These are phyloP conservation scores for Alcedo atthis DNA, from an alignment of 2,797 vertebrate species.

Conservation along the genomic window DNA sequence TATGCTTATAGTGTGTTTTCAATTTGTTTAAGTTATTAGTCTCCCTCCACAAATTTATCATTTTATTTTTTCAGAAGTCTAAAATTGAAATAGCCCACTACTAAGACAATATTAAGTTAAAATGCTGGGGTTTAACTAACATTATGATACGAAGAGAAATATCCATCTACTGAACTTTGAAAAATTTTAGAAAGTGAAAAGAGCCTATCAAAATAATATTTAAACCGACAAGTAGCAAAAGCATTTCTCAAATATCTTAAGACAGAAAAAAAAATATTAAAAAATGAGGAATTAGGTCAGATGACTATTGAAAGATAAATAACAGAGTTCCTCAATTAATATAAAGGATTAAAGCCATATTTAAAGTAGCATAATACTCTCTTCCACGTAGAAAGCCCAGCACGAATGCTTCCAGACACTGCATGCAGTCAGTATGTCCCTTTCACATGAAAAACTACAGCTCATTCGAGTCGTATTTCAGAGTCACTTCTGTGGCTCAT, in stretches of 20 bases:
- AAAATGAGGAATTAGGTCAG: not conserved
- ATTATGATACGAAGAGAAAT: not conserved
- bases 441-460: fast-evolving
- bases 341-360: not conserved
- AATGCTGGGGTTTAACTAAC: not conserved
- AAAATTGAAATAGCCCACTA: not conserved
- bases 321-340: not conserved
- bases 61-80: not conserved
- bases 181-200: not conserved
- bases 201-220: not conserved
- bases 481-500: not conserved
- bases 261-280: not conserved
- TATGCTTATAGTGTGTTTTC: not conserved
- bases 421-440: not conserved
- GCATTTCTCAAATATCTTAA: not conserved
- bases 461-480: not conserved
- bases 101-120: not conserved
- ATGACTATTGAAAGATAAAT: not conserved
- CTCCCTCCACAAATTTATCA: not conserved
- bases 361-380: not conserved
- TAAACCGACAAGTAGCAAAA: not conserved
- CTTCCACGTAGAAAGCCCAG: not conserved
- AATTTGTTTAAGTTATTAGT: not conserved
- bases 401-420: not conserved
- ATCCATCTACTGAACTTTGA: not conserved